Percentiles rank a stretch among this genome's conserved stretches.
phyloP scores from a whole-genome alignment of 2,888 invertebrate genomes.

The Apamea anceps region DNA sequence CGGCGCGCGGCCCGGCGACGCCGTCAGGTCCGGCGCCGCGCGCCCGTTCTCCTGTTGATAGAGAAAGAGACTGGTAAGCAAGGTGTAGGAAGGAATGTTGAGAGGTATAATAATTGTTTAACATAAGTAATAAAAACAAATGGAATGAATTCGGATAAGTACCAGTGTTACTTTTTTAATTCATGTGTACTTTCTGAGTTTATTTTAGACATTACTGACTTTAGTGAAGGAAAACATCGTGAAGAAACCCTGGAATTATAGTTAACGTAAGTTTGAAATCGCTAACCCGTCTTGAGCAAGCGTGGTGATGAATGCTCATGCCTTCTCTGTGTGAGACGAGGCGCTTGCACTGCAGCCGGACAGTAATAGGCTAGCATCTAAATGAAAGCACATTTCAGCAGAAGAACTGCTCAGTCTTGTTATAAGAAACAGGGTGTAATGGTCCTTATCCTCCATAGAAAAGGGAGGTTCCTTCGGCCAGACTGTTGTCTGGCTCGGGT shows the following conservation, averaged over 20 bases:
- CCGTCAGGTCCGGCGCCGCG: slow-evolving; percentile 97
- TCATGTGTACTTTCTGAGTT: no score
- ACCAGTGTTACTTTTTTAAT: no score
- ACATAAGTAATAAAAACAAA: neutral
- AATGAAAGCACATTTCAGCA: neutral
- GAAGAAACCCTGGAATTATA: no score
- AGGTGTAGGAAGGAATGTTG: neutral
- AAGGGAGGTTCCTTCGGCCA: neutral
- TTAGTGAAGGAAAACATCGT: no score
- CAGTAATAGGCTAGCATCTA: no score
- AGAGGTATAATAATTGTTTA: neutral
- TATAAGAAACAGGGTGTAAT: neutral
- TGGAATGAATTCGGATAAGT: neutral
- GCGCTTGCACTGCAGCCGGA: no score
- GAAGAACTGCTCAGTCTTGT: neutral
- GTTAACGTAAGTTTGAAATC: no score
- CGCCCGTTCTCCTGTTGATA: slow-evolving; percentile 95
- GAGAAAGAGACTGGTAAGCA: neutral
- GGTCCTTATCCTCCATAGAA: neutral
- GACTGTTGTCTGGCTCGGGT: neutral
- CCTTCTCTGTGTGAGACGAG: no score
- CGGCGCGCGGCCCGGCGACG: slow-evolving; percentile 96
- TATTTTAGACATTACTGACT: no score
- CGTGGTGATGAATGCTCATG: no score
- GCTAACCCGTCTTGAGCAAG: no score